Base-by-base conservation (phyloP, 2,113 vertebrate species). In the Puffinus mauretanicus region DNA sequence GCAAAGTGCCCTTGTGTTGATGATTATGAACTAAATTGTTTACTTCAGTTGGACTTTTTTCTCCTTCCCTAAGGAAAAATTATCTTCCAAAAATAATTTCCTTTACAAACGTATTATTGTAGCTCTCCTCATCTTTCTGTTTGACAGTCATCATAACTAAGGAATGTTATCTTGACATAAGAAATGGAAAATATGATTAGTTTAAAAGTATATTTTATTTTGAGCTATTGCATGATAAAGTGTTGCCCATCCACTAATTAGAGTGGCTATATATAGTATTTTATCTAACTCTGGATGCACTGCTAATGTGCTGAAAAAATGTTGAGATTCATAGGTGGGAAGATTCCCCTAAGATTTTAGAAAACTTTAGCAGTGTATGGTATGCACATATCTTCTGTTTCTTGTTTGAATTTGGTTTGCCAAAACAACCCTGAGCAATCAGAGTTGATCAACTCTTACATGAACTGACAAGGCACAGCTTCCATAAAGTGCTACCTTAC, bases 1-100 rank as follows among this genome's bases (percentile, higher is more conserved):
- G 70, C 51, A 75, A 57, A 94, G 36, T 67, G 79, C 70, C 85
- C 66, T 72, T 75, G 29, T 91, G 88, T 60, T 80, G 67, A 64
- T n/a, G 52, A 92, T 83, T 94, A 85, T 67, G 70, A 88, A 82
- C 65, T 82, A 69, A 95, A 95, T 86, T 91, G 90, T 92, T 96
- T 95, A 75, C 71, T 97, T 96, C 47, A 7, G n/a, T 69, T 44
- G 51, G 51, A 78, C 8, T 69, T 89, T 93, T 88, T 95, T 18
- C 51, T 70, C 70, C 70, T 96, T 77, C 92, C 88, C 70, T 30
- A 89, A 97, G 52, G 86, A 91, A 96, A 86, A 95, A 84, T 94
- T 49, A 82, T 60, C 21, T 83, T 91, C 67, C 18, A 49, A 85
- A 93, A 94, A 80, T 85, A 93, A 57, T 44, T 75, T 89, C 69